These are phyloP conservation scores for Lucinisca nassula DNA, from an alignment of 2,888 invertebrate genomes.

Conservation along the genomic window DNA sequence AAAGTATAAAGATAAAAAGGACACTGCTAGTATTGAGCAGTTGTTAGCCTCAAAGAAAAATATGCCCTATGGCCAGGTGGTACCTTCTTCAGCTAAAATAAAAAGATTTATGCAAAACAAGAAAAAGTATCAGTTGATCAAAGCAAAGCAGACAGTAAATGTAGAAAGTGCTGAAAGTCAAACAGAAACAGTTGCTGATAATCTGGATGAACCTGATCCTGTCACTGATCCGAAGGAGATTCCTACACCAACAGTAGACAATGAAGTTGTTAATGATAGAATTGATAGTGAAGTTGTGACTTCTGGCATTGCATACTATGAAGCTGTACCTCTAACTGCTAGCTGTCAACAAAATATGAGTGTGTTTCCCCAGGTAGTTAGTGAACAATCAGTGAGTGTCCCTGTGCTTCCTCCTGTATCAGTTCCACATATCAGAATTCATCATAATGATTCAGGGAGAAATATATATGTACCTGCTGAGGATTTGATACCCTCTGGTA, in stretches of 20 bases:
- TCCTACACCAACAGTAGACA: neutral
- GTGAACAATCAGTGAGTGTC: neutral
- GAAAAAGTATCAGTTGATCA: constrained; percentile 68
- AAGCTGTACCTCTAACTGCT: neutral
- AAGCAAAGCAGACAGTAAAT: neutral
- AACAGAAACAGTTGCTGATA: neutral
- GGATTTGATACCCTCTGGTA: neutral
- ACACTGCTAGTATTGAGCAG: constrained; percentile 67
- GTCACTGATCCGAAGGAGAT: neutral
- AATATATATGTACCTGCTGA: neutral
- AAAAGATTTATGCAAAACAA: constrained; percentile 76
- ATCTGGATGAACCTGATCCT: neutral
- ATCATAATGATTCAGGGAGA: neutral
- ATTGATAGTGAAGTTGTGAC: neutral
- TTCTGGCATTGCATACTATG: neutral
- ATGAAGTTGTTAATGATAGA: neutral
- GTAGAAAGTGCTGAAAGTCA: neutral
- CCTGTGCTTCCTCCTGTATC: neutral
- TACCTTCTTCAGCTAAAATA: constrained; percentile 70
- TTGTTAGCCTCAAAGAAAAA: constrained; percentile 55
- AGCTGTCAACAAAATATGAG: neutral
- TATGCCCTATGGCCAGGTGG: constrained; percentile 9
- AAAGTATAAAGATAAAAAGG: constrained; percentile 56
- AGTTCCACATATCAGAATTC: neutral
- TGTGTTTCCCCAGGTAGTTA: neutral